phyloP scores from a whole-genome alignment of 2,888 invertebrate species.

The Ophraella communa region DNA sequence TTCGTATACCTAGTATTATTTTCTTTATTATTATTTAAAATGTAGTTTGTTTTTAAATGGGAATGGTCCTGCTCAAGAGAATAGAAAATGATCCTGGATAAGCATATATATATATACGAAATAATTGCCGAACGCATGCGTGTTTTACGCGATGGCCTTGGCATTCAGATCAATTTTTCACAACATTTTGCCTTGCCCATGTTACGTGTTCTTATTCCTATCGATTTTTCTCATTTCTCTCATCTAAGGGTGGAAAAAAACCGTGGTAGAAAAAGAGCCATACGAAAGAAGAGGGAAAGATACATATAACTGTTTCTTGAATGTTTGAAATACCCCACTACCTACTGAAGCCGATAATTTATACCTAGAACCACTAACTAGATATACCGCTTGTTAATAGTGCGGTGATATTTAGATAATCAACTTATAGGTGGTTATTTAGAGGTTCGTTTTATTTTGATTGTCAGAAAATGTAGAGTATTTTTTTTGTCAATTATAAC shows the following conservation, averaged over 20 bases:
- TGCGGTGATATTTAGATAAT: conserved; percentile 14
- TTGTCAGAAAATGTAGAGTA: too few relatives aligned
- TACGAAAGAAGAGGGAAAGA: conserved; percentile 16
- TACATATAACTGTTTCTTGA: conserved; percentile 32
- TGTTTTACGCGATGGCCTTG: conserved; percentile 17
- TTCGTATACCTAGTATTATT: too few relatives aligned
- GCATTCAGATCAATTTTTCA: conserved; percentile 31
- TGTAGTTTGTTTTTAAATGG: too few relatives aligned
- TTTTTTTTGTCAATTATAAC: too few relatives aligned
- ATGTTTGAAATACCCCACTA: conserved; percentile 29
- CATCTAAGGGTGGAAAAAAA: conserved; percentile 22
- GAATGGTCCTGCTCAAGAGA: neutral
- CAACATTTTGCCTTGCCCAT: conserved; percentile 27
- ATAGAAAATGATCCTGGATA: neutral
- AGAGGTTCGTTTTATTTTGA: too few relatives aligned
- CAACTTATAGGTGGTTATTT: too few relatives aligned
- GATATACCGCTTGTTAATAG: conserved; percentile 8
- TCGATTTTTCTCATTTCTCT: conserved; percentile 34
- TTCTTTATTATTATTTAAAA: too few relatives aligned
- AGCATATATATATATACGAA: neutral
- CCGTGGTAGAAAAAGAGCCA: conserved; percentile 5
- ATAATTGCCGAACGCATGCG: neutral
- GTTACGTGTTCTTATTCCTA: conserved; percentile 37
- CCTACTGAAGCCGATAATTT: conserved; percentile 23
- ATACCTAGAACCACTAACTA: conserved; percentile 19